Percentiles rank a stretch among this genome's conserved stretches.
These are phyloP conservation scores for Opisthocomus hoazin DNA, from an alignment of 2,113 vertebrate genomes.

Conservation along the genomic window DNA sequence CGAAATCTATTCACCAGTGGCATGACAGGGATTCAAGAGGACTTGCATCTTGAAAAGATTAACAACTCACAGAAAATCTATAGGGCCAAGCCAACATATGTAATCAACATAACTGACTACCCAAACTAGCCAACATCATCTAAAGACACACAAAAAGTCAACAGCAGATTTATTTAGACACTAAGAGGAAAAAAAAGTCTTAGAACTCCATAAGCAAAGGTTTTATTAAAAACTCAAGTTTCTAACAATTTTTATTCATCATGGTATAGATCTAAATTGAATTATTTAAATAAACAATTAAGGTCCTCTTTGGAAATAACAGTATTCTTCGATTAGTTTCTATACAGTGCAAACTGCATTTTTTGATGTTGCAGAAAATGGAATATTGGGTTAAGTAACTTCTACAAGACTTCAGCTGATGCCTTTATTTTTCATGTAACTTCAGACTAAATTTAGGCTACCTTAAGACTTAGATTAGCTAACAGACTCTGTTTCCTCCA, in stretches of 20 bases:
- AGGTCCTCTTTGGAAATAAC: background rate
- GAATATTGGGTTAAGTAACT: background rate
- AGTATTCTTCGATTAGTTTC: background rate
- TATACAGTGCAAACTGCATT: background rate
- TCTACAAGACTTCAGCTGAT: background rate
- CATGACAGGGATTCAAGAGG: background rate
- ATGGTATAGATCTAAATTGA: background rate
- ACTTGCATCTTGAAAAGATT: background rate
- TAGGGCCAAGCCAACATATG: background rate
- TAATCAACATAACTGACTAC: background rate
- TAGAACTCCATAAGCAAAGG: background rate
- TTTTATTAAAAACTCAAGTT: background rate
- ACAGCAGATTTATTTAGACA: background rate
- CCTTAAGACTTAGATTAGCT: background rate
- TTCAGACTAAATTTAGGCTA: background rate
- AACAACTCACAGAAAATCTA: background rate
- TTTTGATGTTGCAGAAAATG: background rate
- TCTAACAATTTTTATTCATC: background rate
- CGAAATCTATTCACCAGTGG: background rate
- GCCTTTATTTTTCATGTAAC: background rate
- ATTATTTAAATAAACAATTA: background rate
- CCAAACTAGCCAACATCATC: background rate
- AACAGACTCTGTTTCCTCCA: background rate
- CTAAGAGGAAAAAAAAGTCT: background rate
- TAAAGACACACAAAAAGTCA: background rate